A percentile compares a stretch with the other conserved stretches of the same genome.
Evolutionary conservation across 2,113 vertebrate genomes (phyloP).

Genomic region (Ptychochromis oligacanthus): DNA sequence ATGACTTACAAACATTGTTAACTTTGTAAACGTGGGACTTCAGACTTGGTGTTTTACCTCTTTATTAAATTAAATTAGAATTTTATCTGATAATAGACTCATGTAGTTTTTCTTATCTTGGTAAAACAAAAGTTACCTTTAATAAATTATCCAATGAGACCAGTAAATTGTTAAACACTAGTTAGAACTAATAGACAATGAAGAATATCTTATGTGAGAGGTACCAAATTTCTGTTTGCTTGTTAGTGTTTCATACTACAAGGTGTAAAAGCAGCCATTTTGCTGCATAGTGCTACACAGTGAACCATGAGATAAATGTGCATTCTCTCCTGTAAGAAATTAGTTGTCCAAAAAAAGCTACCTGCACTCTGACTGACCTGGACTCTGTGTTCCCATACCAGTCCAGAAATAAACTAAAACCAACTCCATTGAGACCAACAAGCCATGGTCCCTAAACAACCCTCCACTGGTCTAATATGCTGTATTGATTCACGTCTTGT

Average conservation of each 20-base stretch:
- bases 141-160: not conserved
- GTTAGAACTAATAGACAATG: not conserved
- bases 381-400: not conserved
- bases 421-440: not conserved
- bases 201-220: not conserved
- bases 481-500: constrained; percentile 35
- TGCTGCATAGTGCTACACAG: not conserved
- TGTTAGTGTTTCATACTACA: too few relatives aligned
- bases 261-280: not conserved
- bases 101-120: not conserved
- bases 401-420: not conserved
- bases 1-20: too few relatives aligned
- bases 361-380: not conserved
- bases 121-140: not conserved
- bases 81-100: rapidly evolving
- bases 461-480: not conserved
- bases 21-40: too few relatives aligned
- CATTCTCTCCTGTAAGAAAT: not conserved
- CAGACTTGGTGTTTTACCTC: too few relatives aligned
- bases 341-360: not conserved
- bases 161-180: not conserved
- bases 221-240: not conserved
- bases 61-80: too few relatives aligned
- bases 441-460: constrained; percentile 7
- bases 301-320: not conserved